These are phyloP conservation scores for Gambusia holbrooki DNA, from an alignment of 2,113 vertebrate genomes.

Conservation along the genomic window DNA sequence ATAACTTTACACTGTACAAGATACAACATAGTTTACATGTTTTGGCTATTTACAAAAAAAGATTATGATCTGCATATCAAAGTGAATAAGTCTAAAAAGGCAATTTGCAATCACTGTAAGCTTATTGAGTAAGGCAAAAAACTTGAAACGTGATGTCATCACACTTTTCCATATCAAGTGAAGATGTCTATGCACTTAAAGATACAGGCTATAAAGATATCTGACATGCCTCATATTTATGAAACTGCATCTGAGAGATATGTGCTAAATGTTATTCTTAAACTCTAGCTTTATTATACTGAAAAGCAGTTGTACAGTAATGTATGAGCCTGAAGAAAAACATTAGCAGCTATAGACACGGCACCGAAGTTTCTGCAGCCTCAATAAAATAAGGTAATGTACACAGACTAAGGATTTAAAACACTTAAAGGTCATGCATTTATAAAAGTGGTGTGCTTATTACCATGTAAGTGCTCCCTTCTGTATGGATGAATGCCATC, in stretches of 20 bases:
- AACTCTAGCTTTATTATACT: constrained; percentile 25
- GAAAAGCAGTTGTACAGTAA: constrained; percentile 22
- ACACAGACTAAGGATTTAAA: constrained; percentile 29
- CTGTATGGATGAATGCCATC: constrained; percentile 21
- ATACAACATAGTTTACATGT: constrained; percentile 80
- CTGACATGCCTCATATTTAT: constrained; percentile 29
- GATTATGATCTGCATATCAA: constrained; percentile 86
- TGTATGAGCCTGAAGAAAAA: constrained; percentile 37
- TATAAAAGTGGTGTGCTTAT: constrained; percentile 44
- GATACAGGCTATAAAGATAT: constrained; percentile 55
- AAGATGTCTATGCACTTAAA: constrained; percentile 51
- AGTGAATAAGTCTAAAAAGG: constrained; percentile 89
- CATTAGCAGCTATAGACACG: constrained; percentile 25
- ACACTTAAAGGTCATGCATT: constrained; percentile 40
- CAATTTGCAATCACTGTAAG: constrained; percentile 87
- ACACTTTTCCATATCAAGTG: constrained; percentile 81
- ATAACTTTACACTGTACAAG: constrained; percentile 84
- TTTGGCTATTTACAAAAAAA: constrained; percentile 87
- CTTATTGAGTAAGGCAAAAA: constrained; percentile 94
- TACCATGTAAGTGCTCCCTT: constrained; percentile 23
- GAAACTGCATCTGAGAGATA: constrained; percentile 36
- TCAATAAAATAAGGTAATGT: constrained; percentile 18
- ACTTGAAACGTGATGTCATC: constrained; percentile 77
- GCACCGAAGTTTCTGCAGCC: constrained; percentile 27
- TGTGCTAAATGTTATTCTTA: constrained; percentile 45